Conservation (phyloP, 1,140 invertebrate species). For the Hylaeus anthracinus region DNA sequence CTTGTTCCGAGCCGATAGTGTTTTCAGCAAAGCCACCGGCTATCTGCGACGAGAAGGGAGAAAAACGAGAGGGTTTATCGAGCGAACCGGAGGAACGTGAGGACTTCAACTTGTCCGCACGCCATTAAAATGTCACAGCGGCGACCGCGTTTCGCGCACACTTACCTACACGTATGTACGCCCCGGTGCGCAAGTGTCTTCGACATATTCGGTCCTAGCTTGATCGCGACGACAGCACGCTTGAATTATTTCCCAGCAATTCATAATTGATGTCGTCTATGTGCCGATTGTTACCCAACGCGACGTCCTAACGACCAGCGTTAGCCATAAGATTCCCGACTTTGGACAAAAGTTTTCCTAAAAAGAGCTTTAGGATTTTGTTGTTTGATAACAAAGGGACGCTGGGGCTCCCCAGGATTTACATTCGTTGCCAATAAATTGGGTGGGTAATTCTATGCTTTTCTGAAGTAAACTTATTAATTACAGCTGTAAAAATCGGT, state of each 20-base stretch:
- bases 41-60: constrained; percentile 16
- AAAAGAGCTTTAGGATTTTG: too few species aligned
- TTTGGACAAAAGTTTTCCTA: too few species aligned
- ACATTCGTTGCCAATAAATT: too few species aligned
- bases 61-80: constrained; percentile 41
- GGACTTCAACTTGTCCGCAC: constrained; percentile 59
- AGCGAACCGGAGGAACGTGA: constrained; percentile 48
- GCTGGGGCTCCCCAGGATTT: too few species aligned
- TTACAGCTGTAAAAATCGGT: too few species aligned
- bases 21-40: constrained; percentile 6
- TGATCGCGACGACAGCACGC: constrained; percentile 55
- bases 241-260: constrained; percentile 57
- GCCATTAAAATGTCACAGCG: constrained; percentile 61
- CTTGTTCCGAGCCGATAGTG: constrained; percentile 23
- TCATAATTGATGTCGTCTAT: constrained; percentile 60
- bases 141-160: background rate
- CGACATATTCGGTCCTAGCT: constrained; percentile 34
- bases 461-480: too few species aligned
- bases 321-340: too few species aligned
- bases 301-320: too few species aligned
- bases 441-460: too few species aligned
- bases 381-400: too few species aligned
- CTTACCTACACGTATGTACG: background rate
- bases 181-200: background rate
- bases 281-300: constrained; percentile 31